Percentiles rank a stretch among this genome's conserved stretches.
Conservation (phyloP, 2,797 vertebrate species). For the Saxicola maurus region DNA sequence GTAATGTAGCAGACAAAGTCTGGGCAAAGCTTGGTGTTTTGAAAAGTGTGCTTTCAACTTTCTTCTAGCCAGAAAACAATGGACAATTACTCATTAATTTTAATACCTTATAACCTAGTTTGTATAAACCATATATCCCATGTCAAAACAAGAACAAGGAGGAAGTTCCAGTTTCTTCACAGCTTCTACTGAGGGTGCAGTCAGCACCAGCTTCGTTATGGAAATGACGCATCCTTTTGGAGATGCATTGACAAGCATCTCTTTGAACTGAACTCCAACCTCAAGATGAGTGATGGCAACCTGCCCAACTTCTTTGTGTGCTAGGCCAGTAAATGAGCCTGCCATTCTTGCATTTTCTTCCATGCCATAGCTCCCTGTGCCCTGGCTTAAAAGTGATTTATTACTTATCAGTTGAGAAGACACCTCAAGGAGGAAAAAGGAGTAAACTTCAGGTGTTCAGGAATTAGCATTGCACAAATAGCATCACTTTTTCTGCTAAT, state of each 20-base stretch:
- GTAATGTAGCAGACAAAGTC: background rate
- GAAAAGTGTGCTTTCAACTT: background rate
- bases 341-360: background rate
- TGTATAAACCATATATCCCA: background rate
- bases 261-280: constrained; percentile 43
- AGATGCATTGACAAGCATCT: constrained; percentile 20
- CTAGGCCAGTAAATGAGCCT: background rate
- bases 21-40: background rate
- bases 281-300: background rate
- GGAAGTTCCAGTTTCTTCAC: constrained; percentile 14
- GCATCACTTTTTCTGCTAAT: background rate
- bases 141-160: constrained; percentile 1
- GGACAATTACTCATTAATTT: background rate
- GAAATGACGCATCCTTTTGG: constrained; percentile 12
- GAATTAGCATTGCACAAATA: background rate
- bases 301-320: background rate
- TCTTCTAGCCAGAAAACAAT: background rate
- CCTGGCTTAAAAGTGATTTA: constrained; percentile 12
- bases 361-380: background rate
- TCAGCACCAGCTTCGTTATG: background rate
- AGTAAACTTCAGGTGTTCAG: background rate
- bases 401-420: constrained; percentile 1
- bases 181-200: background rate
- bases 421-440: background rate
- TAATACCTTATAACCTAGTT: constrained; percentile 11